Percentiles rank a stretch among this genome's conserved stretches.
Evolutionary conservation across 2,888 invertebrate genomes (phyloP).

Genomic region (Pediacus dermestoides): DNA sequence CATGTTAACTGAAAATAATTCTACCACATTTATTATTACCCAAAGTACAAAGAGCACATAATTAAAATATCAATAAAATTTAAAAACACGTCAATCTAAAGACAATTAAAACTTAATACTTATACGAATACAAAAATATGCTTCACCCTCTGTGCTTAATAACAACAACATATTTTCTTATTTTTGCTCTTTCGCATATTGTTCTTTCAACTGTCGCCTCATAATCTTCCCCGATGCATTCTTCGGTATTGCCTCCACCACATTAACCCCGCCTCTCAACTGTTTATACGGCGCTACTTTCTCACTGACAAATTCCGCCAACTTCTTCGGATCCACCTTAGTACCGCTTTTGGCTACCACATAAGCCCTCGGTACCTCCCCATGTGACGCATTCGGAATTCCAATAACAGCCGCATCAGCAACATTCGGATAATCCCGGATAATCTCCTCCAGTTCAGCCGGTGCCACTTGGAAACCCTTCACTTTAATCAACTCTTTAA

Average conservation of each 20-base stretch:
- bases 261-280: conserved; percentile 55
- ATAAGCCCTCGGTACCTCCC: conserved; percentile 75
- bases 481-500: conserved; percentile 80
- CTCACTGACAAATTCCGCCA: conserved; percentile 60
- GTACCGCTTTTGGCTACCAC: conserved; percentile 56
- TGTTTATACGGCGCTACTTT: conserved; percentile 76
- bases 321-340: conserved; percentile 53
- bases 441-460: conserved; percentile 76
- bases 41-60: too few relatives aligned
- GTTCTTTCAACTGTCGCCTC: conserved; percentile 45
- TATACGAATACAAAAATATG: too few relatives aligned
- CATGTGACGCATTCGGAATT: conserved; percentile 61
- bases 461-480: conserved; percentile 76
- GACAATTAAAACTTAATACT: too few relatives aligned
- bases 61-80: too few relatives aligned
- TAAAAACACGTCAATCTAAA: too few relatives aligned
- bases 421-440: conserved; percentile 70
- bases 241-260: conserved; percentile 57
- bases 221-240: conserved; percentile 61
- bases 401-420: conserved; percentile 82
- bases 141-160: too few relatives aligned
- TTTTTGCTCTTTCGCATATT: too few relatives aligned
- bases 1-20: too few relatives aligned
- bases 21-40: too few relatives aligned
- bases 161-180: too few relatives aligned